Evolutionary conservation across 2,888 invertebrate genomes (phyloP).

Genomic region (Chloroclysta siterata): DNA sequence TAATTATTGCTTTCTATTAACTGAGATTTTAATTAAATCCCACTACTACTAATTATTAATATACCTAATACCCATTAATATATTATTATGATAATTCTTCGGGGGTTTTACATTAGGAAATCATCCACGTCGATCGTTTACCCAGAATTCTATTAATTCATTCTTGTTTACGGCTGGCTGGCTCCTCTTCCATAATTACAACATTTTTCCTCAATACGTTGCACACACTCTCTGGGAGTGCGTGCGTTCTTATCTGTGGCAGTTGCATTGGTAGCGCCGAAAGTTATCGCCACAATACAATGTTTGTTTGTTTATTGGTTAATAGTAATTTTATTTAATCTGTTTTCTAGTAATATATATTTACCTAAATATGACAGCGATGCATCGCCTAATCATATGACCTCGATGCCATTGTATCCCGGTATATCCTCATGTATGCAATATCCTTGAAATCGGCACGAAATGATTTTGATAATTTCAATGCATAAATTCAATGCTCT

Average conservation of each 20-base stretch:
- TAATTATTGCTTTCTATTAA: no score
- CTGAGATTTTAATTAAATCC: no score
- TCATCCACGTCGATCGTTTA: slow-evolving; percentile 29
- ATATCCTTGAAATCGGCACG: not conserved
- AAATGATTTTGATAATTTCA: not conserved
- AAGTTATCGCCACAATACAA: slow-evolving; percentile 12
- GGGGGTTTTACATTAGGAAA: no score
- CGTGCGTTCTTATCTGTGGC: slow-evolving; percentile 32
- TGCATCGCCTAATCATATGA: not conserved
- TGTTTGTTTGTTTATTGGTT: slow-evolving; percentile 10
- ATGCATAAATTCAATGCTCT: not conserved
- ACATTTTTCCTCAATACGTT: slow-evolving; percentile 71
- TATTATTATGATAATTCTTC: no score
- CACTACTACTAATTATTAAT: no score
- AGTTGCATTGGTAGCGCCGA: slow-evolving; percentile 9
- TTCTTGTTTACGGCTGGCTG: slow-evolving; percentile 49
- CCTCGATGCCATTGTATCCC: not conserved
- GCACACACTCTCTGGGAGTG: no score
- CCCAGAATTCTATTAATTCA: slow-evolving; percentile 47
- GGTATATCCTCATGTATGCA: no score
- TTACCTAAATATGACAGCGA: not conserved
- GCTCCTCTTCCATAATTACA: slow-evolving; percentile 32
- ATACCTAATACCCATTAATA: no score
- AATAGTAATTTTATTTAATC: slow-evolving; percentile 3
- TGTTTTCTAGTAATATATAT: not conserved